Evolutionary conservation across 1,140 invertebrate species (phyloP).

Genomic region (Manduca sexta): DNA sequence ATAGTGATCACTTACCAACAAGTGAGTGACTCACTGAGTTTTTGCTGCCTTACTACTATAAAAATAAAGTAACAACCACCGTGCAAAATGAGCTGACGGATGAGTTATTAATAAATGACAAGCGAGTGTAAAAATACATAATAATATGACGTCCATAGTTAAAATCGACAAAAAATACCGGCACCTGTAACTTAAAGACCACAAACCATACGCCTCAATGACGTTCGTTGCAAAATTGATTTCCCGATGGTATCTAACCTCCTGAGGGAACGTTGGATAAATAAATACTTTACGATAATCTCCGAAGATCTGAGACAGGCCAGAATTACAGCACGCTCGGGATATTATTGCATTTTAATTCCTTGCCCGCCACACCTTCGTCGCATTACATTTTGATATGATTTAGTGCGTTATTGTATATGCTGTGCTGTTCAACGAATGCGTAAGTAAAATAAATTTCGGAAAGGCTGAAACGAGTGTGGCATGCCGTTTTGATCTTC

Average conservation of each 20-base stretch:
- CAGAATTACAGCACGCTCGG: slow-evolving; percentile 52
- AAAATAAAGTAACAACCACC: too few species aligned
- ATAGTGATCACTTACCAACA: too few species aligned
- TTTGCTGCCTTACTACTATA: too few species aligned
- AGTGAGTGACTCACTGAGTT: too few species aligned
- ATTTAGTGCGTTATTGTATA: slow-evolving; percentile 59
- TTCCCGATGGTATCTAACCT: slow-evolving; percentile 65
- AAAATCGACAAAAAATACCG: slow-evolving; percentile 27
- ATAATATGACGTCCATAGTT: too few species aligned
- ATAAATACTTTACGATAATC: slow-evolving; percentile 71
- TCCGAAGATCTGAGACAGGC: slow-evolving; percentile 58
- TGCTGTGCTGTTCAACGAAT: slow-evolving; percentile 20
- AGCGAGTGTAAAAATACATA: too few species aligned
- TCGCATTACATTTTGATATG: slow-evolving; percentile 52
- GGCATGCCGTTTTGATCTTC: slow-evolving; percentile 27
- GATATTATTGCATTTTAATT: slow-evolving; percentile 72
- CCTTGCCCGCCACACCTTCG: slow-evolving; percentile 48
- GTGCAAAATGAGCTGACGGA: too few species aligned
- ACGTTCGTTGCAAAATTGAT: slow-evolving; percentile 66
- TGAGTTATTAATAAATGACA: too few species aligned
- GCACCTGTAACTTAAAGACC: slow-evolving; percentile 52
- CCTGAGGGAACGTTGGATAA: slow-evolving; percentile 63
- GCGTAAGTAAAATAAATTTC: slow-evolving; percentile 41
- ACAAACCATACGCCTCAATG: slow-evolving; percentile 57
- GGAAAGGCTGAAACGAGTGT: slow-evolving; percentile 36